Evolutionary conservation across 1,140 invertebrate species (phyloP).

Genomic region (Drosophila lini): DNA sequence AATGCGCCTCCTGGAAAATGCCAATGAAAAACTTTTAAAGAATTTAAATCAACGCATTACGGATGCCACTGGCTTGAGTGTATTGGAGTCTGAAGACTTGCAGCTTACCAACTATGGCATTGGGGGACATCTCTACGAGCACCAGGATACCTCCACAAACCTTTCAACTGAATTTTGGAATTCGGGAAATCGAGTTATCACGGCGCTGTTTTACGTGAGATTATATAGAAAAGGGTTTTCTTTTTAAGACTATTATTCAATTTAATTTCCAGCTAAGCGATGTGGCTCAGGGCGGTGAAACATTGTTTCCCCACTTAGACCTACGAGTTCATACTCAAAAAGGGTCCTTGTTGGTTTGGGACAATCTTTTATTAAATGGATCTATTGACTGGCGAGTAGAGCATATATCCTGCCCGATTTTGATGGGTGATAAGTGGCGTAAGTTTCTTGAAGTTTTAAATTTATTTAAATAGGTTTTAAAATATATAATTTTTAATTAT

Average conservation of each 20-base stretch:
- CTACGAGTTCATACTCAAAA: slow-evolving; percentile 13
- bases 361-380: slow-evolving; percentile 19
- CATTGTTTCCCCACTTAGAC: slow-evolving; percentile 15
- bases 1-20: slow-evolving; percentile 1
- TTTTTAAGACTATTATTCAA: not conserved
- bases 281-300: slow-evolving; percentile 30
- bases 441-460: not conserved
- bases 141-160: not conserved
- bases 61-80: slow-evolving; percentile 20
- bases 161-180: not conserved
- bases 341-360: slow-evolving; percentile 21
- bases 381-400: slow-evolving; percentile 2
- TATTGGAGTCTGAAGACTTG: slow-evolving; percentile 4
- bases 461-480: not conserved
- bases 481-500: not conserved
- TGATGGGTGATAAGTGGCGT: slow-evolving; percentile 36
- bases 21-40: not conserved
- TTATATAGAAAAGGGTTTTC: not conserved
- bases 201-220: slow-evolving; percentile 25
- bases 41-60: slow-evolving; percentile 19
- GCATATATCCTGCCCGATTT: slow-evolving; percentile 30
- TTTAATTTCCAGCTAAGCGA: slow-evolving; percentile 14
- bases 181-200: slow-evolving; percentile 16
- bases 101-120: slow-evolving; percentile 25
- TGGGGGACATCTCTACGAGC: slow-evolving; percentile 16